Conservation (phyloP, 2,797 vertebrate genomes). For the Esox lucius region DNA sequence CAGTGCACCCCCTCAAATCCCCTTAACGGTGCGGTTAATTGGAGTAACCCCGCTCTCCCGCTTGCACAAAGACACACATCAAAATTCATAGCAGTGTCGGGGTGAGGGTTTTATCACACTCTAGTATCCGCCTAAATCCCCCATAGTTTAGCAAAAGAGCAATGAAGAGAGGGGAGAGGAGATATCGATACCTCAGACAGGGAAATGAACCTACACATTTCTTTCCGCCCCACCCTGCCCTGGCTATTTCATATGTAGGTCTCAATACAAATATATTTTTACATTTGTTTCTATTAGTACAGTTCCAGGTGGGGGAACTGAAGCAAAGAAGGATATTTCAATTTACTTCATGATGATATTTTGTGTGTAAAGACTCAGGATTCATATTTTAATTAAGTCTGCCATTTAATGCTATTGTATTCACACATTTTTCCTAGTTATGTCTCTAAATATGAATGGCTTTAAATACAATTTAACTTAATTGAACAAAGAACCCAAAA, state of each 20-base stretch:
- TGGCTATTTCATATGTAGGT: neutral
- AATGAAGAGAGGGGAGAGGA: constrained; percentile 4
- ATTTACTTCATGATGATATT: neutral
- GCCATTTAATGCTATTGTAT: neutral
- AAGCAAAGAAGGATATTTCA: neutral
- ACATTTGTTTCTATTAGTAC: neutral
- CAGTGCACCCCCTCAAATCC: constrained; percentile 77
- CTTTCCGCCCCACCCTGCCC: neutral
- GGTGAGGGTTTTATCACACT: constrained; percentile 63
- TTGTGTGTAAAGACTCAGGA: neutral
- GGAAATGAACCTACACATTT: neutral
- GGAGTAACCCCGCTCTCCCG: constrained; percentile 71
- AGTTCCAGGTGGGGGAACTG: neutral
- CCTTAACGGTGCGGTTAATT: constrained; percentile 81
- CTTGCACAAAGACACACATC: constrained; percentile 78
- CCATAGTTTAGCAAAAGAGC: constrained; percentile 8
- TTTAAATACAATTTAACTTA: constrained; percentile 18
- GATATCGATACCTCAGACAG: neutral
- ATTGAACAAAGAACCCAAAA: too few relatives aligned
- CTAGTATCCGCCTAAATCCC: constrained; percentile 62
- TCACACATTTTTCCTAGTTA: neutral
- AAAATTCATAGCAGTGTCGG: constrained; percentile 81
- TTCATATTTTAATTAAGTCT: neutral
- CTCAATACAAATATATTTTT: neutral
- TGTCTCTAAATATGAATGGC: neutral